These are phyloP conservation scores for Anthopleura xanthogrammica DNA, from an alignment of 92 coral and sea anemone species.

Conservation along the genomic window DNA sequence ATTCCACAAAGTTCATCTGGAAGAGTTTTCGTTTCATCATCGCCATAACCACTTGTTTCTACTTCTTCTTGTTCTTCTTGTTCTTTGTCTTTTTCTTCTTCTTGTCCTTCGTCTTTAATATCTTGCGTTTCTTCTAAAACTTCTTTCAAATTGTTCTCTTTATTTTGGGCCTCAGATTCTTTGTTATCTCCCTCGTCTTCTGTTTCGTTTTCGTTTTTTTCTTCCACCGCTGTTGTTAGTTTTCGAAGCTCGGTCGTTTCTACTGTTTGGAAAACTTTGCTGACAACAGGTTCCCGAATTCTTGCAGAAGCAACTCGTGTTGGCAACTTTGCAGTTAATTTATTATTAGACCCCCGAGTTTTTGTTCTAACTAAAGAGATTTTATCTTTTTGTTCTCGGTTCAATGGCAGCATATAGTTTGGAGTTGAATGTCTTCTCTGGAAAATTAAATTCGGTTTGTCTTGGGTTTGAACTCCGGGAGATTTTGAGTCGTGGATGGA, in stretches of 20 bases:
- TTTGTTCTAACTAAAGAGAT: neutral
- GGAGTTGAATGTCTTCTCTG: slow-evolving; percentile 39
- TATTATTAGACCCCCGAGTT: neutral
- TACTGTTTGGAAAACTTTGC: neutral
- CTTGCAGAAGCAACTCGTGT: slow-evolving; percentile 16
- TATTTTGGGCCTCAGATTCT: neutral
- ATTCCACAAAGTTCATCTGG: slow-evolving; percentile 32
- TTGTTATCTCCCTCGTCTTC: neutral
- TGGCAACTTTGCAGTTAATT: slow-evolving; percentile 22
- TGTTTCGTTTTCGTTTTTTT: no score
- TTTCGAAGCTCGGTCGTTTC: neutral
- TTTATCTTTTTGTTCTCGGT: neutral
- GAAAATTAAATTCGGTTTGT: neutral
- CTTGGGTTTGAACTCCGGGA: neutral
- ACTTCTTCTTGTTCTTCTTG: slow-evolving; percentile 12
- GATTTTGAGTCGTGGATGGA: neutral
- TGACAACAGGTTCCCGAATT: neutral
- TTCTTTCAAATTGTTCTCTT: neutral
- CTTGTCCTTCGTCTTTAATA: neutral
- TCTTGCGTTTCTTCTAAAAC: slow-evolving; percentile 7
- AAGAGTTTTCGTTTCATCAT: slow-evolving; percentile 2
- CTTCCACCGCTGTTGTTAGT: slow-evolving; percentile 10
- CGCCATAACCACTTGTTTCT: neutral
- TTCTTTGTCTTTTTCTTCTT: slow-evolving; percentile 2
- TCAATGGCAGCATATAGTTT: slow-evolving; percentile 7